Evolutionary conservation across 2,888 invertebrate species (phyloP), one percentile per base, ranked within the genome.

Genomic region (Suillia variegata): DNA sequence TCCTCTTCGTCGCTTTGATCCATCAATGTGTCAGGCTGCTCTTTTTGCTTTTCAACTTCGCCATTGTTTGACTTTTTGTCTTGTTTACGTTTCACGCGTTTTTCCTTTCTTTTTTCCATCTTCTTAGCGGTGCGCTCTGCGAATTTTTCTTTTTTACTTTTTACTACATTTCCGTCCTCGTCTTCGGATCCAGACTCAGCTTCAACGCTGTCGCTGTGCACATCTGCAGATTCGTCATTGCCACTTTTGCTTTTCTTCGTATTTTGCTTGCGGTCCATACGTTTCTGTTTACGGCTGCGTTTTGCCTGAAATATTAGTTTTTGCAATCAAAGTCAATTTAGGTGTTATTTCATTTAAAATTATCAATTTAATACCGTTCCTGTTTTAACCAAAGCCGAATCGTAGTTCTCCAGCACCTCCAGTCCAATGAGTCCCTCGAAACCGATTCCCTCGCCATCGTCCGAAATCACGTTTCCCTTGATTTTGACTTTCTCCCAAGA

Each of bases 381-480:
- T 2, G 68, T 78, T 54, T 72, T 73, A 66, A 87, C 84, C 48
- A 89, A 54, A 5, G 61, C 54, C 1, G 71, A 77, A 62, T 85
- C 85, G 74, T 93, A 93, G 66, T 88, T 86, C 2, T 86, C 86
- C 61, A 93, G 86, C 73, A 93, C 92, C 81, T 93, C 93, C 47
- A 93, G 85, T 1, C 91, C 93, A 33, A 91, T 85, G 62, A 93
- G 85, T 12, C 89, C 90, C 64, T 90, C 88, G 55, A 89, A 84
- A 60, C 83, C 84, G 2, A 76, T 80, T 17, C 80, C 80, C 42
- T 83, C 82, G 15, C 80, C 80, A 45, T 83, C 82, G 53, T 83
- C 78, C 0, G 79, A 75, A 34, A 82, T 73, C 59, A 85, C 70
- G 62, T 81, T 84, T 18, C 87, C 88, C 64, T 88, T 87, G 26